phyloP scores from a whole-genome alignment of 2,797 vertebrate genomes.

The Chloroceryle amazona region DNA sequence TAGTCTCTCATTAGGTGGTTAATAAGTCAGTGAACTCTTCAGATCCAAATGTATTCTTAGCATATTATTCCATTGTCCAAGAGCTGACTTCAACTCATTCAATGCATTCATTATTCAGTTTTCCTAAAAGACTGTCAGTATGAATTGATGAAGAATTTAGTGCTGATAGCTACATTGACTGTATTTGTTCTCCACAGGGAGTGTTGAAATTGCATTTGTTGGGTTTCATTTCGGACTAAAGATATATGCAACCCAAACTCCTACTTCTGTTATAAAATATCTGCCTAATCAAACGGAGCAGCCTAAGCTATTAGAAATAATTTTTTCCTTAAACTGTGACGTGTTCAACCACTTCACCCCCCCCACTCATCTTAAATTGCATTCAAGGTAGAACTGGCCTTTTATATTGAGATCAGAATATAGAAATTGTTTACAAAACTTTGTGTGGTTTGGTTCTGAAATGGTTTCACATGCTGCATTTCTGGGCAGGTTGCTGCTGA shows the following conservation, averaged over 20 bases:
- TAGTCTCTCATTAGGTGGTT: background rate
- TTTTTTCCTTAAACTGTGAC: background rate
- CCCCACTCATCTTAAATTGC: background rate
- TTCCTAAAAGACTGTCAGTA: background rate
- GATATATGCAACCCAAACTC: background rate
- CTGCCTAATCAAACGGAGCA: background rate
- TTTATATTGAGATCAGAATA: background rate
- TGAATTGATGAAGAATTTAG: background rate
- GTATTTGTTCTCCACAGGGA: background rate
- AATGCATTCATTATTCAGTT: background rate
- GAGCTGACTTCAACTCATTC: background rate
- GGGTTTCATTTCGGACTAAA: background rate
- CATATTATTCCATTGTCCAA: background rate
- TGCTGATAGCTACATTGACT: background rate
- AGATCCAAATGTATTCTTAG: background rate
- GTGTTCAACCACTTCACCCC: background rate
- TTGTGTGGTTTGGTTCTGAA: background rate
- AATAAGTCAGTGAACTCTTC: background rate
- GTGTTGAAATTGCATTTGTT: background rate
- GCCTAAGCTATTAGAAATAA: background rate
- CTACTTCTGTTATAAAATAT: background rate
- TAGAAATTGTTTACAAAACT: background rate
- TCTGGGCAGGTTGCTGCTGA: background rate
- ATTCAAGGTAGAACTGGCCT: background rate
- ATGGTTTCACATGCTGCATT: rapidly evolving